Conservation (phyloP, 2,888 invertebrate genomes). For the Lacanobia oleracea region DNA sequence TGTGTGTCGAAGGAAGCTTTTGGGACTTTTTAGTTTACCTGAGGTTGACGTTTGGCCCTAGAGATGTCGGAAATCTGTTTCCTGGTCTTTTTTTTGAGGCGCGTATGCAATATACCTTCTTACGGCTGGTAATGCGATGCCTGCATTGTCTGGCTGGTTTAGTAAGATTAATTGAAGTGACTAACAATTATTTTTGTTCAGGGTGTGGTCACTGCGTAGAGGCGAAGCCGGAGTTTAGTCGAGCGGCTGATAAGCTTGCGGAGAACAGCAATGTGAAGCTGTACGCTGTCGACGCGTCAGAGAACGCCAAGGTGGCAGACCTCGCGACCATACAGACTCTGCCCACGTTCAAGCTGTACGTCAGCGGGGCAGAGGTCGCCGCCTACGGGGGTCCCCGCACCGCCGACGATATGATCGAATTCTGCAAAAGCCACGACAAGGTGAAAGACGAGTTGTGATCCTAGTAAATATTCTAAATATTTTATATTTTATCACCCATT, state of each 20-base stretch:
- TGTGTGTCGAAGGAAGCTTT: too few relatives aligned
- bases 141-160: too few relatives aligned
- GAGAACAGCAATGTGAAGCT: slow-evolving; percentile 79
- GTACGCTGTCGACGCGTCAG: slow-evolving; percentile 93
- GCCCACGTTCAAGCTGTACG: slow-evolving; percentile 93
- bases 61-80: too few relatives aligned
- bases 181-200: slow-evolving; percentile 71
- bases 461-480: slow-evolving; percentile 44
- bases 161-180: too few relatives aligned
- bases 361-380: slow-evolving; percentile 86
- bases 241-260: slow-evolving; percentile 88
- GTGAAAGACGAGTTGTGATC: slow-evolving; percentile 86
- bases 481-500: slow-evolving; percentile 9
- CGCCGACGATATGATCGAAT: slow-evolving; percentile 89
- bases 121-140: too few relatives aligned
- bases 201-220: slow-evolving; percentile 94
- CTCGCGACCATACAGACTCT: slow-evolving; percentile 91
- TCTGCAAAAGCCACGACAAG: slow-evolving; percentile 79
- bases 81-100: too few relatives aligned
- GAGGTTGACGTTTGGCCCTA: too few relatives aligned
- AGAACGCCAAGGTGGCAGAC: slow-evolving; percentile 90
- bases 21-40: too few relatives aligned
- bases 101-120: too few relatives aligned
- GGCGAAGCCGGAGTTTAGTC: slow-evolving; percentile 92
- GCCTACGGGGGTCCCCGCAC: slow-evolving; percentile 91